These are phyloP conservation scores for Emydoidea blandingii DNA, from an alignment of 2,797 vertebrate genomes.

Conservation along the genomic window DNA sequence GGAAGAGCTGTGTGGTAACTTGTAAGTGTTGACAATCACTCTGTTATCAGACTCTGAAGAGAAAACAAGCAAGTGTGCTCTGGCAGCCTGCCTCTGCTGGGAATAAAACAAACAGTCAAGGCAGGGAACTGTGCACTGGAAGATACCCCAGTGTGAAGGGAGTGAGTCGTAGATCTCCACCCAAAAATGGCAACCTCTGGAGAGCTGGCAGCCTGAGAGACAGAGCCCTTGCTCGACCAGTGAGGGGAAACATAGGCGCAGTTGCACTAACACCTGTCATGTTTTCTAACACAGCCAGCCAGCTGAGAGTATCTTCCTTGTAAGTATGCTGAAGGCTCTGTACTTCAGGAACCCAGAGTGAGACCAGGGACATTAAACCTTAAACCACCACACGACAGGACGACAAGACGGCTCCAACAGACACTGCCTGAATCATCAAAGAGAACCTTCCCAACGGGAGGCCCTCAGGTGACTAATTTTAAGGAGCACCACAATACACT, in stretches of 20 bases:
- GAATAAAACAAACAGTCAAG: not conserved
- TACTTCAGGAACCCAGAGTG: not conserved
- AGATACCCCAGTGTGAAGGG: not conserved
- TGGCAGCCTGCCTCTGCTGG: no score
- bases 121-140: not conserved
- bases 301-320: not conserved
- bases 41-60: not conserved
- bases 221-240: not conserved
- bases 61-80: not conserved
- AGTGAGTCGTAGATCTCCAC: not conserved
- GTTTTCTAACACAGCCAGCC: not conserved
- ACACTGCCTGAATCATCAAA: not conserved
- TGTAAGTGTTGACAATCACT: no score
- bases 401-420: not conserved
- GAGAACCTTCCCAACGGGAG: not conserved
- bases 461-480: not conserved
- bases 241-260: not conserved
- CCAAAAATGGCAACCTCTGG: not conserved
- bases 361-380: not conserved
- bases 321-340: not conserved
- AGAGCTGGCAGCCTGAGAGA: not conserved
- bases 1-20: not conserved
- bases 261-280: no score
- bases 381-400: not conserved
- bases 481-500: not conserved